Evolutionary conservation across 2,113 vertebrate species (phyloP), one percentile per base, ranked within the genome.

Genomic region (Thamnophis sirtalis): DNA sequence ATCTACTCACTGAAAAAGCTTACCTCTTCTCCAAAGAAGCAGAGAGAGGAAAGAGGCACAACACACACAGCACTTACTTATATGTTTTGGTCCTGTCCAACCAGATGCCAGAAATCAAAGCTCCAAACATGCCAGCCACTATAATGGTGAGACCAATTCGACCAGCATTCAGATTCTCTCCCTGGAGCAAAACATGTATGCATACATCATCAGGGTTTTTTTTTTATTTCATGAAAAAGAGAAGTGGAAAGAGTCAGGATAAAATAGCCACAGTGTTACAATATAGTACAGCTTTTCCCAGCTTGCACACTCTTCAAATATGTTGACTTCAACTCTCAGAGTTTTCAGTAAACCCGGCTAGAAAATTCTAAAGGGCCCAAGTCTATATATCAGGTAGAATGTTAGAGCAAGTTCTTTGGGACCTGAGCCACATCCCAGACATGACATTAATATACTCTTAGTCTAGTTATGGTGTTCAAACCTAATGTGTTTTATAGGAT

Each of bases 1-100:
- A 22, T 56, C 53, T 84, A 19, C 19, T 11, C 58, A 89, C 0
- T 22, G 1, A 86, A 88, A 91, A 9, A 87, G 9, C 58, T 11
- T 63, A 9, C 1, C 95, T 91, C 38, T 85, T 90, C 13, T 89
- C 91, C 91, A 49, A 8, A 51, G 13, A 33, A 84, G 87, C 7
- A 91, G 56, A 60, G 85, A 93, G 22, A 15, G 88, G 21, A n/a
- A 54, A 94, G n/a, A 90, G 26, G 86, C 38, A 92, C 93, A 49
- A 93, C 9, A 93, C 91, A 93, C 9, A 93, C 91, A 38, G 28
- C 50, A 96, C 98, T 98, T 98, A 99, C 99, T 99, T 99, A 98
- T 99, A 99, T 21, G 98, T 98, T 98, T 99, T 99, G 90, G 98
- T 98, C 97, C 96, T 98, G 96, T 99, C 99, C 97, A 99, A 97